Conservation (phyloP, 2,888 invertebrate species). For the Allygus modestus region DNA sequence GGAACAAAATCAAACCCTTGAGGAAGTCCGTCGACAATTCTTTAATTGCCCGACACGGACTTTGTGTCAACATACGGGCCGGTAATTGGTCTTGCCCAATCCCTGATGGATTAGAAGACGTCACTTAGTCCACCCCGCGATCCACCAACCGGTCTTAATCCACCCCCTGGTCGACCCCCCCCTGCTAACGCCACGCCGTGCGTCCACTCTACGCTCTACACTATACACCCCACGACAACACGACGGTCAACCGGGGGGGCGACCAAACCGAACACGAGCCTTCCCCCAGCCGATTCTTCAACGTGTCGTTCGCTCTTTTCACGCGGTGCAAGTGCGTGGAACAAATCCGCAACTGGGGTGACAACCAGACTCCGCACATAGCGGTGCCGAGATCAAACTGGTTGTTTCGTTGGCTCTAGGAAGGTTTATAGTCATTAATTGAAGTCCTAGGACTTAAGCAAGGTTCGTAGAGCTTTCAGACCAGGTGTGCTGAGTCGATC, state of each 20-base stretch:
- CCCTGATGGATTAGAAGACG: slow-evolving; percentile 36
- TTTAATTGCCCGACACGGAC: slow-evolving; percentile 32
- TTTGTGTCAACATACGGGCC: slow-evolving; percentile 34
- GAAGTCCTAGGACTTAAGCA: no score
- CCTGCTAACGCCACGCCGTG: not conserved
- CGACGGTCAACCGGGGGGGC: not conserved
- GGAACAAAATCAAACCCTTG: not conserved
- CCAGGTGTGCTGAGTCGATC: no score
- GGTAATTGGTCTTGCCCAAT: slow-evolving; percentile 43
- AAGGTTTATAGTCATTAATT: no score
- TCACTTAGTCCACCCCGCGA: slow-evolving; percentile 8
- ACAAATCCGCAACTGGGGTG: slow-evolving; percentile 6
- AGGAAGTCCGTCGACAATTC: slow-evolving; percentile 25
- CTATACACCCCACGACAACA: not conserved
- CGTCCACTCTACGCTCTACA: no score
- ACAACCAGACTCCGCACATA: not conserved
- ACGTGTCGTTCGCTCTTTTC: not conserved
- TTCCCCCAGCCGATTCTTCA: not conserved
- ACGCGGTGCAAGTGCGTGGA: not conserved
- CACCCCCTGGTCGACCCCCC: not conserved
- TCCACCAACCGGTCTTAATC: slow-evolving; percentile 19
- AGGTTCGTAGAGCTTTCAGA: no score
- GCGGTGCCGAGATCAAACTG: not conserved
- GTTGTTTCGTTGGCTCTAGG: no score
- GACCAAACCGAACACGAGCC: not conserved